Conservation (phyloP, 2,888 invertebrate genomes). For the Rhogogaster chlorosoma region DNA sequence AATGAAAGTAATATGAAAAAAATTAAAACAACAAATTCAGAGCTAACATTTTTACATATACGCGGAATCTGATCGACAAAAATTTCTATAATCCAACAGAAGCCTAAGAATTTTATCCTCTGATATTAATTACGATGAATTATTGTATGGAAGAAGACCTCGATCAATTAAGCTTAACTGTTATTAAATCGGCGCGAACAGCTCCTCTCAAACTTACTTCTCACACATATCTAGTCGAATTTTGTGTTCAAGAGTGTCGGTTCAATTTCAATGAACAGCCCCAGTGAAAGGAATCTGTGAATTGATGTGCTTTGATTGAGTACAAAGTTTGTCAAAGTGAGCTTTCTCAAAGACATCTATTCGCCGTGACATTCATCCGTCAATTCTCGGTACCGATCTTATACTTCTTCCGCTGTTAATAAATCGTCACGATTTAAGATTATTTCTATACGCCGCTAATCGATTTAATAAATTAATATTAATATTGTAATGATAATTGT, state of each 20-base stretch:
- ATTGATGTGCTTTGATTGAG: background rate
- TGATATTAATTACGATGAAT: background rate
- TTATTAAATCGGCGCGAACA: background rate
- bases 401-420: background rate
- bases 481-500: background rate
- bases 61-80: background rate
- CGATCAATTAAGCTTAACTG: background rate
- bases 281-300: background rate
- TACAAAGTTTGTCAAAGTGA: background rate
- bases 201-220: background rate
- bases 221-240: background rate
- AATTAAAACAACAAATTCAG: background rate
- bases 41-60: background rate
- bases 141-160: background rate
- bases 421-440: background rate
- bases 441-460: background rate
- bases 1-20: background rate
- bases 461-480: too few species aligned
- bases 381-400: background rate
- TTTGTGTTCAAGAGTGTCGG: background rate
- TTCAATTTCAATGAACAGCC: background rate
- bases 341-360: background rate
- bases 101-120: background rate
- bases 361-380: too few species aligned
- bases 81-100: background rate